These are phyloP conservation scores for Hemichromis elongatus DNA, from an alignment of 2,113 vertebrate species.

Conservation along the genomic window DNA sequence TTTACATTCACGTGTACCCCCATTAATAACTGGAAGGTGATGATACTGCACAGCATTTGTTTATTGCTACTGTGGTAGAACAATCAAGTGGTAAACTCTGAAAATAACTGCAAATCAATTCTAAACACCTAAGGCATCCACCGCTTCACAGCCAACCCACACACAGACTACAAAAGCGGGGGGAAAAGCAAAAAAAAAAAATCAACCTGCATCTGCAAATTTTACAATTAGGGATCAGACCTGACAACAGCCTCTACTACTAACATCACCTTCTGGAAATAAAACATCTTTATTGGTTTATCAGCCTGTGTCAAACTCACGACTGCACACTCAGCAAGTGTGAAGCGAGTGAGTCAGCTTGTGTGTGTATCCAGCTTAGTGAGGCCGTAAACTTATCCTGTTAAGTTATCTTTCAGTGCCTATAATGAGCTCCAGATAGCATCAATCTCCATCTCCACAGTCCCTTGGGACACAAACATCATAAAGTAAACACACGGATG, in stretches of 20 bases:
- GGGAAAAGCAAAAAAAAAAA: accelerated
- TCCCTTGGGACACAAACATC: not conserved
- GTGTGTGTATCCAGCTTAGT: not conserved
- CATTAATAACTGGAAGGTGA: not conserved
- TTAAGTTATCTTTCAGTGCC: not conserved
- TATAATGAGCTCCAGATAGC: slow-evolving; percentile 26
- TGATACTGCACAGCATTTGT: not conserved
- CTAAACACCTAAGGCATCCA: not conserved
- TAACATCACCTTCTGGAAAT: not conserved
- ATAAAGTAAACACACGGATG: not conserved
- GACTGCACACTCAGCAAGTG: not conserved
- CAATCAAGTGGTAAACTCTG: not conserved
- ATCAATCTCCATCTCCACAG: not conserved
- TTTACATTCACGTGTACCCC: not conserved
- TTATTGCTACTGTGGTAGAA: not conserved
- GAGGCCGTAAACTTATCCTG: not conserved
- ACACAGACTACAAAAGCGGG: not conserved
- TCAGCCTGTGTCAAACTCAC: not conserved
- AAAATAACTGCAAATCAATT: not conserved
- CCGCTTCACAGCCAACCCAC: not conserved
- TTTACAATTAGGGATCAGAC: not conserved
- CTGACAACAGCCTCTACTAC: not conserved
- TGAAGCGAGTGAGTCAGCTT: not conserved
- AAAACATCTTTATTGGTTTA: not conserved
- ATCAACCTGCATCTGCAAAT: not conserved